Conservation (phyloP, 1,140 invertebrate genomes). For the Drosophila azteca region DNA sequence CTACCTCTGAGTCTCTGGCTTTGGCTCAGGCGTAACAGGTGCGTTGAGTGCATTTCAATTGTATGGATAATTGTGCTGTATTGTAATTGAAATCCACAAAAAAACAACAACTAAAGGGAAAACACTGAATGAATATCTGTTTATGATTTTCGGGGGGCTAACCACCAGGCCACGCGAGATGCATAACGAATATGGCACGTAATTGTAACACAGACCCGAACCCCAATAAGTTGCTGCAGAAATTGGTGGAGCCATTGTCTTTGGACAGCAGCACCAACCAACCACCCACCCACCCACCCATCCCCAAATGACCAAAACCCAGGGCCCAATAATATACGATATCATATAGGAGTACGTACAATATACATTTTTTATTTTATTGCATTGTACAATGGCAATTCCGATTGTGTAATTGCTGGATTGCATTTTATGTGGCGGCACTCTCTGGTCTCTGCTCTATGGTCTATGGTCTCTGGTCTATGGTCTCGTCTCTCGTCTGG, state of each 20-base stretch:
- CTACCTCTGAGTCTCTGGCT: conserved; percentile 1
- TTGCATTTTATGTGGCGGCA: conserved; percentile 54
- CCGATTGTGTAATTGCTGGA: conserved; percentile 61
- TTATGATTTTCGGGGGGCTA: neutral
- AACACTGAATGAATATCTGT: neutral
- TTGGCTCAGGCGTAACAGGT: conserved; percentile 52
- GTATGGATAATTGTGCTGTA: conserved; percentile 33
- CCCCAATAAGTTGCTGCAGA: conserved; percentile 36
- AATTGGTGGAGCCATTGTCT: conserved; percentile 33
- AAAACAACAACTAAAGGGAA: conserved; percentile 13
- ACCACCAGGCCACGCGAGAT: conserved; percentile 38
- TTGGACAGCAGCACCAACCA: conserved; percentile 35
- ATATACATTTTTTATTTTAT: conserved; percentile 4
- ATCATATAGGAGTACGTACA: neutral
- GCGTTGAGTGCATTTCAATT: conserved; percentile 63
- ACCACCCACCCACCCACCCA: conserved; percentile 6
- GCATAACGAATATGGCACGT: conserved; percentile 52
- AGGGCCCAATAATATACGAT: neutral
- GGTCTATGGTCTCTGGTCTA: no score
- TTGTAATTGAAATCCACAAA: conserved; percentile 46
- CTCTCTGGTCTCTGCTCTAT: neutral
- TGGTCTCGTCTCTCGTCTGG: no score
- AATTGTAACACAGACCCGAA: conserved; percentile 34
- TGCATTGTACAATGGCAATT: conserved; percentile 17
- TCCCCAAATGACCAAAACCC: neutral